A percentile compares a stretch with the other conserved stretches of the same genome.
phyloP scores from a whole-genome alignment of 2,888 invertebrate genomes.

The Chydorus sphaericus region DNA sequence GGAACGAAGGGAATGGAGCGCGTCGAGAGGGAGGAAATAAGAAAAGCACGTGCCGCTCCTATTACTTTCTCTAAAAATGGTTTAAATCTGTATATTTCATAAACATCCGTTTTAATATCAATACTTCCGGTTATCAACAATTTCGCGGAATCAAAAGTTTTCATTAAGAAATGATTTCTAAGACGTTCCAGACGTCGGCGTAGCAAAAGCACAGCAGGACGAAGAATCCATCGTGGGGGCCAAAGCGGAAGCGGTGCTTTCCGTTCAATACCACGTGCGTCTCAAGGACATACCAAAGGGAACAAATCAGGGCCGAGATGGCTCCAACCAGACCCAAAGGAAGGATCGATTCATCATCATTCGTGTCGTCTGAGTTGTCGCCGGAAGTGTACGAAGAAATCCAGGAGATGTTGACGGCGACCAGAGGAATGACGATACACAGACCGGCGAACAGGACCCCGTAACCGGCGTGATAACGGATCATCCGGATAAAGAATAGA shows the following conservation, averaged over 20 bases:
- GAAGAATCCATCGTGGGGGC: background rate
- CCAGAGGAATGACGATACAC: background rate
- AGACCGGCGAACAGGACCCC: background rate
- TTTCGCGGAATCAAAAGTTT: no score
- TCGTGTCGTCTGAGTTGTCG: background rate
- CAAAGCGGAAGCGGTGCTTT: constrained; percentile 1
- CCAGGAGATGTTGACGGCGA: background rate
- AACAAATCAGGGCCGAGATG: background rate
- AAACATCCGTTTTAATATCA: no score
- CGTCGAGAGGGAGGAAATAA: no score
- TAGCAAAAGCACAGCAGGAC: background rate
- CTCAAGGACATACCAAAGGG: background rate
- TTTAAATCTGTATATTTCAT: no score
- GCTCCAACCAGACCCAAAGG: background rate
- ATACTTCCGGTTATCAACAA: no score
- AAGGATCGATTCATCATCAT: background rate
- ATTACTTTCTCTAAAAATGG: no score
- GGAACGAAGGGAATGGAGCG: no score
- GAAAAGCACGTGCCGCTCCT: no score
- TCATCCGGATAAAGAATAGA: background rate
- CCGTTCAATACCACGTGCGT: background rate
- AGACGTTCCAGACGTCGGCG: background rate
- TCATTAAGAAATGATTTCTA: no score
- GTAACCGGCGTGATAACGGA: background rate
- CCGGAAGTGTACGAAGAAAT: background rate